phyloP scores from a whole-genome alignment of 2,113 vertebrate species.

The Setophaga petechia region DNA sequence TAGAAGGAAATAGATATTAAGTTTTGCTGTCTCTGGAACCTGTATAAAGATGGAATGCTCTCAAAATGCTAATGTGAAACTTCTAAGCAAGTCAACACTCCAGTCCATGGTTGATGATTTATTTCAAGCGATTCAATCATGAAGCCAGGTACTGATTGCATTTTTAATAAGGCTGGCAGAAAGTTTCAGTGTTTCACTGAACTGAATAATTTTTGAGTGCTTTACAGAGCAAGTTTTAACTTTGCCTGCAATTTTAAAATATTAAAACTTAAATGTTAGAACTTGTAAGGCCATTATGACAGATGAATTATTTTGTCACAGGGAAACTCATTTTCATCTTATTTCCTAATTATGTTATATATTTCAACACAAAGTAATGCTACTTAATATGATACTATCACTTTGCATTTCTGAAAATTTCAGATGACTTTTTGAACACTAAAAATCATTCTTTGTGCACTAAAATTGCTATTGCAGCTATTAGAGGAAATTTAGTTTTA shows the following conservation, averaged over 20 bases:
- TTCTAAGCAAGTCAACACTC: neutral
- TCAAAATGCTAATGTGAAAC: neutral
- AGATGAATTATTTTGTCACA: neutral
- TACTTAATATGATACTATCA: neutral
- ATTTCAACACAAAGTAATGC: neutral
- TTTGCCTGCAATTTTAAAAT: neutral
- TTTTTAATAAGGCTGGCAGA: slow-evolving; percentile 14
- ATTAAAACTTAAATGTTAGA: neutral
- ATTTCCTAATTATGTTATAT: neutral
- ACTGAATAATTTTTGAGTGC: neutral
- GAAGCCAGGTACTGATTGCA: neutral
- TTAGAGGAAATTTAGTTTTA: neutral
- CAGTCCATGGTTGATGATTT: neutral
- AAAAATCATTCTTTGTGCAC: neutral
- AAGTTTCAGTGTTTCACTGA: neutral
- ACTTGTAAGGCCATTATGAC: neutral
- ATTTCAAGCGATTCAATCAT: neutral
- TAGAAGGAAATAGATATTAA: neutral
- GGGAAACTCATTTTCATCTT: neutral
- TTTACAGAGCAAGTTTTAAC: neutral
- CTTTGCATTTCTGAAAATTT: neutral
- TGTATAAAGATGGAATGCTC: neutral
- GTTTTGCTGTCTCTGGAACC: neutral
- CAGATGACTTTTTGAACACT: neutral
- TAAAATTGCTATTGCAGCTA: neutral